Evolutionary conservation across 2,888 invertebrate genomes (phyloP), one percentile per base, ranked within the genome.

Genomic region (Scaeva pyrastri): DNA sequence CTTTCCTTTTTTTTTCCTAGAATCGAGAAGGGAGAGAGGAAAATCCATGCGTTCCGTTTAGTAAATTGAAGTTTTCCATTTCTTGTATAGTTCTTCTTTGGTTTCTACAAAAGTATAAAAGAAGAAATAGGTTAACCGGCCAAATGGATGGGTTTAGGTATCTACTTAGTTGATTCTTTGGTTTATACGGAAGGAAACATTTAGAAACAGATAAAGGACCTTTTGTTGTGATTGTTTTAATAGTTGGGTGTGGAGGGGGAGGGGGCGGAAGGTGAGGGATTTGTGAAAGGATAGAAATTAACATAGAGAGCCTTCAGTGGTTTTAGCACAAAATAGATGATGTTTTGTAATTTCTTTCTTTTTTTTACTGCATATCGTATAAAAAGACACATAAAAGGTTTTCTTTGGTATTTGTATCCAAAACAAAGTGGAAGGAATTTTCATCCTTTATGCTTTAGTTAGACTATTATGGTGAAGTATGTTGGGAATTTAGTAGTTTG

Each of bases 41-140:
- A 71, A 41, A 45, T 68, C 12, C 36, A 52, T 50, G 68, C 68
- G 68, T 68, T 68, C 23, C 68, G 68, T 23, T 68, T 68, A 39
- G 68, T 39, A 52, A 68, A 68, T 68, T 68, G 39, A 68, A 64
- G 64, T 64, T 64, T 26, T 66, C 66, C 48, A 41, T 31, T 7
- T 31, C 16, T 2, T 45, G 39, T 5, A 12, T 39, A 31, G 2
- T 31, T 10, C 26, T 2, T 12, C n/a, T 36, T 16, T 36, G 7
- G 14, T 21, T n/a, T n/a, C n/a, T n/a, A 52, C 1, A 52, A 52
- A 23, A 52, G 23, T 52, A 14, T 16, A 6, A 36, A 12, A 11
- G 45, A 66, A 48, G 48, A 66, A 48, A 66, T 66, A 48, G 66
- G 66, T 66, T 66, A 66, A 48, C 66, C 66, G 66, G 66, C 26